Evolutionary conservation across 2,113 vertebrate species (phyloP).

Genomic region (Notarius quadriscutis): DNA sequence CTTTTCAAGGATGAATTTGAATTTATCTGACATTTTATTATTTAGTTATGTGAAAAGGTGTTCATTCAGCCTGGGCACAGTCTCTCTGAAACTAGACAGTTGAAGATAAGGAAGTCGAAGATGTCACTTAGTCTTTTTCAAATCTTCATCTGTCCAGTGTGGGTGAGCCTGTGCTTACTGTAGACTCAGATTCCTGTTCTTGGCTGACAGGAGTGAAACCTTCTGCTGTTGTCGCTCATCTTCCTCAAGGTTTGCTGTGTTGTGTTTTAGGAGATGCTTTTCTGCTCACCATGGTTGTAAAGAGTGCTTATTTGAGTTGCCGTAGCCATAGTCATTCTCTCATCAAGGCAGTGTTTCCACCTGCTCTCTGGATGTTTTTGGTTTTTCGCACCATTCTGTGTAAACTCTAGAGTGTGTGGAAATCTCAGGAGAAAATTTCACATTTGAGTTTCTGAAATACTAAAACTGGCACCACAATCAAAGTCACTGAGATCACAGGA

Average conservation of each 20-base stretch:
- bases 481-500: background rate
- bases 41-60: no score
- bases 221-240: background rate
- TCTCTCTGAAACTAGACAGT: background rate
- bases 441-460: background rate
- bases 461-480: background rate
- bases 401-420: background rate
- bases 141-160: background rate
- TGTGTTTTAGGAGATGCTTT: background rate
- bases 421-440: background rate
- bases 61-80: background rate
- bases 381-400: background rate
- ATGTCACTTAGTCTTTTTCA: background rate
- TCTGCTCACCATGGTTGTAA: background rate
- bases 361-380: background rate
- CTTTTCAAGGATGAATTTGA: background rate
- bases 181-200: background rate
- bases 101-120: background rate
- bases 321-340: background rate
- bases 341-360: background rate
- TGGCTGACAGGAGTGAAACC: background rate
- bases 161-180: background rate
- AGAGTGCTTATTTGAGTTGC: background rate
- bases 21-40: background rate
- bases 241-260: background rate